Percentiles rank a stretch among this genome's conserved stretches.
Evolutionary conservation across 2,888 invertebrate genomes (phyloP).

Genomic region (Nephrotoma appendiculata): DNA sequence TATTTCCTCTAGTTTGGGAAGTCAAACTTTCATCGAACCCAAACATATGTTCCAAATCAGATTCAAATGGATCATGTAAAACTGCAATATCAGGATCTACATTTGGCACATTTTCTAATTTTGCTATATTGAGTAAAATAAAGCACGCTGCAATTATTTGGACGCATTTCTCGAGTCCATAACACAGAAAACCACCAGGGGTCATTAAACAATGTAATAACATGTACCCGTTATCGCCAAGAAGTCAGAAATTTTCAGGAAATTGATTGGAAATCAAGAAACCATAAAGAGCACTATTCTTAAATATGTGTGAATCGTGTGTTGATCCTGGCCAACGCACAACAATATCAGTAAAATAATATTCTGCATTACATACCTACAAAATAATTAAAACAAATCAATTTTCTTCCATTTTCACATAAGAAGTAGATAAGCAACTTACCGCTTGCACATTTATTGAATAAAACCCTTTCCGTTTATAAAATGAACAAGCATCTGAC

Average conservation of each 20-base stretch:
- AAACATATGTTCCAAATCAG: neutral
- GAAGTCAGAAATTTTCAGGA: neutral
- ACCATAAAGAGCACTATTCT: neutral
- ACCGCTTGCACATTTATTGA: neutral
- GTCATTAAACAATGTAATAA: neutral
- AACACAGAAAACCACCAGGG: neutral
- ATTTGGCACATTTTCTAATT: neutral
- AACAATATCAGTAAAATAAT: neutral
- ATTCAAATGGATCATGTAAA: neutral
- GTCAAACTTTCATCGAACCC: neutral
- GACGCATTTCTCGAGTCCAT: neutral
- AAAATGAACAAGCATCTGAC: neutral
- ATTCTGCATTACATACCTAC: neutral
- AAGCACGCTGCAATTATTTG: neutral
- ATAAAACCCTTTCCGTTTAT: neutral
- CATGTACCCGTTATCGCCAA: neutral
- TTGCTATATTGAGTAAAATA: neutral
- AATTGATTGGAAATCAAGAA: neutral
- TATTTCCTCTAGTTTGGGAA: neutral
- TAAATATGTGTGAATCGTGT: neutral
- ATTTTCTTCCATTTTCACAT: neutral
- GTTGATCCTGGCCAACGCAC: neutral
- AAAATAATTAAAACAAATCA: neutral
- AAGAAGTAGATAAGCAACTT: neutral
- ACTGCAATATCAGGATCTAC: neutral